phyloP scores from a whole-genome alignment of 2,113 vertebrate genomes.

The Tachuris rubrigastra region DNA sequence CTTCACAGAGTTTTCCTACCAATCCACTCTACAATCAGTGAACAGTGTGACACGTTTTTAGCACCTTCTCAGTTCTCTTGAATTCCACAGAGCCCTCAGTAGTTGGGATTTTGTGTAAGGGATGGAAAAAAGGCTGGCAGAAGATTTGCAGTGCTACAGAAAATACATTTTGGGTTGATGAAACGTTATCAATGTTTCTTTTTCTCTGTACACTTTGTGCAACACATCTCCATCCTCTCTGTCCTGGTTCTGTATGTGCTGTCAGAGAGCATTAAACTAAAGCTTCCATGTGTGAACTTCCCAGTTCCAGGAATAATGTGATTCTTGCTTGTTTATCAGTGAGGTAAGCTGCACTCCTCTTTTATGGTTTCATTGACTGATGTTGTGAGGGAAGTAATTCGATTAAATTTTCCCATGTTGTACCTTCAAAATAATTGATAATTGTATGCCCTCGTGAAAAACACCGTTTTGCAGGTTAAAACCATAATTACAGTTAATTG shows the following conservation, averaged over 20 bases:
- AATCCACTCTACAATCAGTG: background rate
- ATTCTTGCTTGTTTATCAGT: background rate
- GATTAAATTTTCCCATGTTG: background rate
- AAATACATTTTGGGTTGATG: background rate
- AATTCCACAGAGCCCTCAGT: background rate
- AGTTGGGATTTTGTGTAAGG: background rate
- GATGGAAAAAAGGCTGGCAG: background rate
- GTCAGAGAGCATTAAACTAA: background rate
- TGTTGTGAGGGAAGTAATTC: background rate
- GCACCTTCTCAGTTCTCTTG: background rate
- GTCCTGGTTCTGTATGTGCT: background rate
- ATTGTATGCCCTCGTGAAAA: background rate
- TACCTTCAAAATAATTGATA: background rate
- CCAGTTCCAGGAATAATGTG: background rate
- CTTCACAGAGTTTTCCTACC: background rate
- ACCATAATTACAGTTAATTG: background rate
- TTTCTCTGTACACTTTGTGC: background rate
- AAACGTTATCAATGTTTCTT: background rate
- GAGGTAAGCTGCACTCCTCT: background rate
- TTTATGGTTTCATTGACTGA: background rate
- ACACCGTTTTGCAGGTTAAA: background rate
- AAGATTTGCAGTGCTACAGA: background rate
- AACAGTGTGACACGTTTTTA: background rate
- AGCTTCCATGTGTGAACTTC: background rate
- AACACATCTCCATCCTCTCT: background rate